These are phyloP conservation scores for Bruchidius siliquastri DNA, from an alignment of 2,888 invertebrate species.

Conservation along the genomic window DNA sequence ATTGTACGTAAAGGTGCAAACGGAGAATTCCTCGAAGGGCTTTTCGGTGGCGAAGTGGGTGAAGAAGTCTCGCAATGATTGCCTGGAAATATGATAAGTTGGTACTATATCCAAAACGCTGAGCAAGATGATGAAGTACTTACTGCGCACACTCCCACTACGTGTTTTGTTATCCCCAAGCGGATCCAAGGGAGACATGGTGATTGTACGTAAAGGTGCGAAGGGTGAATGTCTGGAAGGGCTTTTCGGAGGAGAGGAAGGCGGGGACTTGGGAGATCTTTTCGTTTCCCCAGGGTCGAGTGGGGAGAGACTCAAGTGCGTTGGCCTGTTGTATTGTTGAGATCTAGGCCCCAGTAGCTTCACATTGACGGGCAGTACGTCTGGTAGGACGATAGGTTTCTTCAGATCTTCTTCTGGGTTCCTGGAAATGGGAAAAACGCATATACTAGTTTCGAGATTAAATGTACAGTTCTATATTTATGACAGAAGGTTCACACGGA, in stretches of 20 bases:
- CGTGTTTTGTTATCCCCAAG: background rate
- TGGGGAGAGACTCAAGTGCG: conserved; percentile 34
- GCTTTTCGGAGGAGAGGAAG: conserved; percentile 39
- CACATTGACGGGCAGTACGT: conserved; percentile 54
- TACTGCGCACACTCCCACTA: background rate
- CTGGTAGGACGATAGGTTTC: conserved; percentile 48
- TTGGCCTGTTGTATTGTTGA: conserved; percentile 37
- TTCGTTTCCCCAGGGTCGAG: conserved; percentile 25
- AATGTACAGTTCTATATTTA: too few species aligned
- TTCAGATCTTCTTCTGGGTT: conserved; percentile 34
- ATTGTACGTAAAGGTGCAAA: conserved; percentile 39
- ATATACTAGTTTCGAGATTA: too few species aligned
- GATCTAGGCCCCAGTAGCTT: conserved; percentile 44
- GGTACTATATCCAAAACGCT: too few species aligned
- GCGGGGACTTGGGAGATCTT: conserved; percentile 38
- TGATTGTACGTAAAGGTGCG: conserved; percentile 34
- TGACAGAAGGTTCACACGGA: too few species aligned
- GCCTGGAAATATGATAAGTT: background rate
- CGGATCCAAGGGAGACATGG: conserved; percentile 23
- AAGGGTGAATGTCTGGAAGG: conserved; percentile 27
- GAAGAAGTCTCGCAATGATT: conserved; percentile 16
- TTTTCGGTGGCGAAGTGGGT: conserved; percentile 37
- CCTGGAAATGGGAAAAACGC: background rate
- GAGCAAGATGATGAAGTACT: background rate
- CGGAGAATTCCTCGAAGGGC: conserved; percentile 36